phyloP scores from a whole-genome alignment of 2,888 invertebrate species.

The Sphaeridia pumilis region DNA sequence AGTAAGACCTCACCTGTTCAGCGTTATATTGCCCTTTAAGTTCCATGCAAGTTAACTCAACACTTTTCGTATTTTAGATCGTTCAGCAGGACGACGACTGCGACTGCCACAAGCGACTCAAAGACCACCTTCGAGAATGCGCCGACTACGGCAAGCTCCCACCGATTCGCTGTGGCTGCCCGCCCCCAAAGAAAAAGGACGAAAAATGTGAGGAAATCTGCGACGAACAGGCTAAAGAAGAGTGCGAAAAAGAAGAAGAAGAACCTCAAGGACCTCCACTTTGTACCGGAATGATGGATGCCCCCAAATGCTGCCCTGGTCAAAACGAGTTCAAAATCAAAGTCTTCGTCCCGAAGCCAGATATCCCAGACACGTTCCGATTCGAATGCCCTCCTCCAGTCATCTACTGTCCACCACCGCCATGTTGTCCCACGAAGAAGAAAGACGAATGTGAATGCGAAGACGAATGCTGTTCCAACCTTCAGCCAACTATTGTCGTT shows the following conservation, averaged over 20 bases:
- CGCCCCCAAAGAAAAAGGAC: too few species aligned
- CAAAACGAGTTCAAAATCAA: not conserved
- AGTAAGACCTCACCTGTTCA: too few species aligned
- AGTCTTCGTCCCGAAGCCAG: constrained; percentile 3
- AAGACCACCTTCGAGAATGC: constrained; percentile 11
- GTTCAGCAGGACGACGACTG: constrained; percentile 1
- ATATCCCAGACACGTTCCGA: constrained; percentile 1
- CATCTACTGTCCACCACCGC: too few species aligned
- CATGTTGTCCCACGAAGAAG: too few species aligned
- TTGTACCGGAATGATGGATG: constrained; percentile 3
- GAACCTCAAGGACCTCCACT: constrained; percentile 7
- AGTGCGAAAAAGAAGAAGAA: too few species aligned
- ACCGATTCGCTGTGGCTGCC: too few species aligned
- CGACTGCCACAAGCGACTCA: constrained; percentile 6
- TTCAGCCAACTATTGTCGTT: not conserved
- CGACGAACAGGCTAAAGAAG: too few species aligned
- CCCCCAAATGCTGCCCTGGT: constrained; percentile 3
- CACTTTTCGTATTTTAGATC: too few species aligned
- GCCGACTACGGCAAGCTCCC: constrained; percentile 10
- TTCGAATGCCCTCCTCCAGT: constrained; percentile 13
- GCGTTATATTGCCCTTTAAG: too few species aligned
- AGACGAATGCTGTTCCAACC: not conserved
- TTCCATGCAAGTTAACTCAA: too few species aligned
- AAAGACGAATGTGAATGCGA: too few species aligned
- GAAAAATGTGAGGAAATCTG: too few species aligned